Base-by-base conservation (phyloP, 2,888 invertebrate species). In the Epirrita christyi region DNA sequence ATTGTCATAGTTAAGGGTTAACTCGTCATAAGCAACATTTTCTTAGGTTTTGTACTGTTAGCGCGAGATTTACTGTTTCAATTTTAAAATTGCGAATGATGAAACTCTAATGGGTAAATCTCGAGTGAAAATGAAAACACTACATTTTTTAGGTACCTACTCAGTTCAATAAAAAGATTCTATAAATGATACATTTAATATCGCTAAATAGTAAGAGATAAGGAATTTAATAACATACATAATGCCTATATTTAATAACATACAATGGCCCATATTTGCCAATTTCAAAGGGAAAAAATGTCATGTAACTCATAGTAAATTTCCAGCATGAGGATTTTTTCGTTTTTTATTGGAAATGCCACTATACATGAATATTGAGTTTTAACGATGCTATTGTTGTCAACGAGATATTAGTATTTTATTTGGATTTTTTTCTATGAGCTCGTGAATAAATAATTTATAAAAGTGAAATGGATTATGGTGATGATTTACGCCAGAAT, bases 161-260 rank as follows among this genome's bases (percentile, higher is more conserved):
- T n/a, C n/a, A n/a, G n/a, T 21, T 21, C 21, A 3, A 21, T 7
- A 32, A 32, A 32, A 7, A 32, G 32, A 32, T 32, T 32, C 6
- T 7, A 7, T 6, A 21, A 3, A 32, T 32, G 32, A 3, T 5
- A 36, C 11, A 36, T 50, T 27, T 51, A 56, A 59, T 55, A 54
- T 49, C 52, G 42, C 56, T 48, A 55, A 64, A 57, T 61, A 57
- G 58, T 59, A 52, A 48, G 42, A 46, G 61, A 64, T 57, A 57
- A 52, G 53, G 64, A 67, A 67, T 67, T 67, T 64, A 67, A 67
- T 67, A 67, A 56, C 49, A 61, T 49, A 53, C 40, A 49, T 11
- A 29, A 32, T 57, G 48, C 40, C 32, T 40, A 48, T 66, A 55
- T 63, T 67, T 63, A 21, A 21, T 21, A 21, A 21, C 21, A 21